Evolutionary conservation across 2,888 invertebrate species (phyloP), one percentile per base, ranked within the genome.

Genomic region (Agrilus mali): DNA sequence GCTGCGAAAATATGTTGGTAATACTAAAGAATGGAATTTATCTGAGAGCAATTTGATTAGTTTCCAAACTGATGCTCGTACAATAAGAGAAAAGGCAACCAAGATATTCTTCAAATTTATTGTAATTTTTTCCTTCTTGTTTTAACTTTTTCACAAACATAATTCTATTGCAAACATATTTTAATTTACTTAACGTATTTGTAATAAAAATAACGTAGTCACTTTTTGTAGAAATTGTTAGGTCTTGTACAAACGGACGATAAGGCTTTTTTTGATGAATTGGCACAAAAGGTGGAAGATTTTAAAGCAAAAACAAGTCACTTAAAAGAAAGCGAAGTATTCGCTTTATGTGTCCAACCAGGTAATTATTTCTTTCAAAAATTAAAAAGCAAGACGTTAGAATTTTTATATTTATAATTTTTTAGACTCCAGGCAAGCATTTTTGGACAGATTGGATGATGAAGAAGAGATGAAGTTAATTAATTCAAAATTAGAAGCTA

Each of bases 1-100:
- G 46, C 69, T 86, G 63, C 72, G 83, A 13, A 75, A 79, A 36
- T 90, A 89, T 63, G 78, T 87, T 33, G 89, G 89, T 7, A 88
- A 88, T 64, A 67, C 80, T 2, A 73, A 76, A 5, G 74, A 79
- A 13, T 88, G 88, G 88, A 78, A 80, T 51, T 69, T 80, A 46
- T 65, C 63, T 3, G 70, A 69, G 2, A 75, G 75, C 31, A 80
- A 82, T 48, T 73, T 76, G 40, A 65, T 73, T 0, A 63, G 67
- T 16, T 87, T 87, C 61, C 72, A 74, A 49, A 70, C 73, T 34
- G 79, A 84, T 53, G 83, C 87, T 0, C 74, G 78, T 55, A 64
- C 71, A 47, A 82, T 90, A 48, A 68, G 87, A 47, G 71, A 73
- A 43, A 79, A 80, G 55, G 84, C 88, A 0, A 78, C 82, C 46